Percentiles rank a stretch among this genome's conserved stretches.
Evolutionary conservation across 2,113 vertebrate genomes (phyloP).

Genomic region (Otis tarda): DNA sequence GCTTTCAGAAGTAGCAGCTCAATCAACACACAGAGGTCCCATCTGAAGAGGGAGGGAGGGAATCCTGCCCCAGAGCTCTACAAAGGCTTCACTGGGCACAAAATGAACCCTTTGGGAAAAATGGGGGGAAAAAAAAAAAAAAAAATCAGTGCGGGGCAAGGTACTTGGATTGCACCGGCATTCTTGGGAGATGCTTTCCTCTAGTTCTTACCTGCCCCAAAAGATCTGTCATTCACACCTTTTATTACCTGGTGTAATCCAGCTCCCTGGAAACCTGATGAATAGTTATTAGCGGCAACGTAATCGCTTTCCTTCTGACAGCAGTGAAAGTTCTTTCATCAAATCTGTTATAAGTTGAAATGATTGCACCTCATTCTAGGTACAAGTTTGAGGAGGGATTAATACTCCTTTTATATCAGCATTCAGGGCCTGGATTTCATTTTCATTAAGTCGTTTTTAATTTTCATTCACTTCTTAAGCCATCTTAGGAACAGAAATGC

Average conservation of each 20-base stretch:
- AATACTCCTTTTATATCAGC: not conserved
- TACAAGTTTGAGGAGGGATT: not conserved
- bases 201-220: not conserved
- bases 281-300: not conserved
- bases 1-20: not conserved
- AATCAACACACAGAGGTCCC: not conserved
- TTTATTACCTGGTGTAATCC: not conserved
- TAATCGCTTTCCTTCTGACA: not conserved
- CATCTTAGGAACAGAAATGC: not conserved
- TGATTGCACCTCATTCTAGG: not conserved
- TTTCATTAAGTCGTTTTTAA: not conserved
- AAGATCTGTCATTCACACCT: not conserved
- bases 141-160: not conserved
- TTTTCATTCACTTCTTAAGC: not conserved
- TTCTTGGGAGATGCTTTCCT: not conserved
- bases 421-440: not conserved
- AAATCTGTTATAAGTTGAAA: not conserved
- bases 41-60: not conserved
- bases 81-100: not conserved
- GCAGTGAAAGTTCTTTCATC: not conserved
- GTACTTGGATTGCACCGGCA: not conserved
- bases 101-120: not conserved
- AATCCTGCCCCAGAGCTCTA: not conserved
- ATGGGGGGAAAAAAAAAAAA: not conserved
- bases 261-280: not conserved